Conservation (phyloP, 2,888 invertebrate species). For the Epinotia bilunana region DNA sequence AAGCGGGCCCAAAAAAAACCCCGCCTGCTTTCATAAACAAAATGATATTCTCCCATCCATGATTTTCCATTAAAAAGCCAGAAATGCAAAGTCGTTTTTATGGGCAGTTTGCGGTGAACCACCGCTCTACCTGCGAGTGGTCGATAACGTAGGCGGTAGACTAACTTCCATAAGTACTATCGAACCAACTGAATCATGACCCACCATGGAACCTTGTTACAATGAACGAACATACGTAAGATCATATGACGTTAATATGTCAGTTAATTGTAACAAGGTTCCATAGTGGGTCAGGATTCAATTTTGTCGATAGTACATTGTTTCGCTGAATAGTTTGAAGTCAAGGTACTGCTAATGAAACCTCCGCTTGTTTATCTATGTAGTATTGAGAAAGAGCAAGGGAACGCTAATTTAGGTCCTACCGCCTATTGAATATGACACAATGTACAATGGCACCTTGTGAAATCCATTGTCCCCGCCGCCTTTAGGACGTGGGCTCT, state of each 20-base stretch:
- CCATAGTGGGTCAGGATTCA: no score
- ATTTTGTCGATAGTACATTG: no score
- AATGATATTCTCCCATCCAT: neutral
- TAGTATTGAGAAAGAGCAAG: conserved; percentile 34
- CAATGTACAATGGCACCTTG: conserved; percentile 54
- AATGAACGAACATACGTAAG: no score
- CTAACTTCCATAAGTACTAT: neutral
- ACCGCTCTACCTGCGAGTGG: neutral
- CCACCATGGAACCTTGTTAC: no score
- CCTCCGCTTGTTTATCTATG: neutral
- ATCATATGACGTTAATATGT: no score
- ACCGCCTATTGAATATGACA: conserved; percentile 40
- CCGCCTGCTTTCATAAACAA: neutral
- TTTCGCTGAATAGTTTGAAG: conserved; percentile 2
- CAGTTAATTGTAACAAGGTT: no score
- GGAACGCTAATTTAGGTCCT: conserved; percentile 21
- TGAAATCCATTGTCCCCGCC: conserved; percentile 54
- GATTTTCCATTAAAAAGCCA: neutral
- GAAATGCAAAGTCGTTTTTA: neutral
- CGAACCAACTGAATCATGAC: no score
- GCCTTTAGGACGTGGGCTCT: conserved; percentile 40
- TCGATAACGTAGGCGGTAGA: neutral
- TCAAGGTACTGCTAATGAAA: conserved; percentile 23
- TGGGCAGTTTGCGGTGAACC: neutral
- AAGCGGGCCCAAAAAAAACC: no score